phyloP scores from a whole-genome alignment of 2,888 invertebrate genomes.

The Erebia palarica region DNA sequence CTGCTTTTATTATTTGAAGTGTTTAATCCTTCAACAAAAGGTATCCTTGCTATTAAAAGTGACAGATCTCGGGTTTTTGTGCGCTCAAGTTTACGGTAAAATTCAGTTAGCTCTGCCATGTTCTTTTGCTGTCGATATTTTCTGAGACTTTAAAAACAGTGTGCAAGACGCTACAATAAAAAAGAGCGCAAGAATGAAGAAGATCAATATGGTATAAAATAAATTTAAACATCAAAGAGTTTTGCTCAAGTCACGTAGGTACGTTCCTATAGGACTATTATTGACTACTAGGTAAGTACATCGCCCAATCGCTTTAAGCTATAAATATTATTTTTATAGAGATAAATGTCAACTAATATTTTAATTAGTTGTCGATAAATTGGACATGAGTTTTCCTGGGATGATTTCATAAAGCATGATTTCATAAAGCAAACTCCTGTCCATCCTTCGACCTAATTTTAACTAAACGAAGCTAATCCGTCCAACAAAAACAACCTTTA shows the following conservation, averaged over 20 bases:
- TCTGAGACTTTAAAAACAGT: not conserved
- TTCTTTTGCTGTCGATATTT: not conserved
- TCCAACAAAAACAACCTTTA: constrained; percentile 11
- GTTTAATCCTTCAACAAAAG: constrained; percentile 64
- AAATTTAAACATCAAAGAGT: too few relatives aligned
- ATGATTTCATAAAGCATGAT: not conserved
- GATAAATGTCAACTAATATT: too few relatives aligned
- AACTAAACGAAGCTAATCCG: constrained; percentile 6
- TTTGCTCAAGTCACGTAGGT: too few relatives aligned
- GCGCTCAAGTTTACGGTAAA: constrained; percentile 28
- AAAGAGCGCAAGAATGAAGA: too few relatives aligned
- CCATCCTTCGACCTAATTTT: not conserved
- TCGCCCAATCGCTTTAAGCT: too few relatives aligned
- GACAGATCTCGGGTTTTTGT: constrained; percentile 73
- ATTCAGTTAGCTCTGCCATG: not conserved
- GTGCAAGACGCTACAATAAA: too few relatives aligned
- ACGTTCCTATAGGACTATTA: too few relatives aligned
- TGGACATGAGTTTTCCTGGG: not conserved
- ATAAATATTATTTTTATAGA: too few relatives aligned
- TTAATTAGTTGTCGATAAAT: not conserved
- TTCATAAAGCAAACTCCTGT: not conserved
- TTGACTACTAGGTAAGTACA: too few relatives aligned
- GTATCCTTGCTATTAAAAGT: constrained; percentile 62
- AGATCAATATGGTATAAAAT: too few relatives aligned
- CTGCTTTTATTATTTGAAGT: constrained; percentile 47